Conservation (phyloP, 2,113 vertebrate species). For the Nerophis ophidion region DNA sequence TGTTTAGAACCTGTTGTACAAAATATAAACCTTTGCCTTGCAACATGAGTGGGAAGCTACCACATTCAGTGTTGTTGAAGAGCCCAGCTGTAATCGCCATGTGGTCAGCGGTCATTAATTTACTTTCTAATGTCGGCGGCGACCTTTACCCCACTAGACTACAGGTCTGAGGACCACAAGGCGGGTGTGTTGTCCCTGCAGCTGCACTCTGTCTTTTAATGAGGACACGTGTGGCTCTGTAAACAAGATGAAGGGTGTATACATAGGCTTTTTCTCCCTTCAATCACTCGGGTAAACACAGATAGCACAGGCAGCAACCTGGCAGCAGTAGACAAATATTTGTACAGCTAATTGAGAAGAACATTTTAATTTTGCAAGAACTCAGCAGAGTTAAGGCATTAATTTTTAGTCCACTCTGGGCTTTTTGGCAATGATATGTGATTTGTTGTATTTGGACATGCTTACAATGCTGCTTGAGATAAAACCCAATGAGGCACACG, state of each 20-base stretch:
- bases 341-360: conserved; percentile 14
- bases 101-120: conserved; percentile 6
- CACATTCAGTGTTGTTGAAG: not conserved
- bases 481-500: no score
- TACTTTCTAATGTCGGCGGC: conserved; percentile 18
- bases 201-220: conserved; percentile 49
- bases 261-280: conserved; percentile 12
- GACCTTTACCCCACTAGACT: conserved; percentile 39
- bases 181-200: conserved; percentile 25
- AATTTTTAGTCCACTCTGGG: not conserved
- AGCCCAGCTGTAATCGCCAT: not conserved
- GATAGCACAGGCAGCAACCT: conserved; percentile 9
- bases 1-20: not conserved
- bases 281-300: conserved; percentile 26
- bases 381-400: not conserved
- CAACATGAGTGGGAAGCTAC: not conserved
- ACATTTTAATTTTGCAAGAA: conserved; percentile 1
- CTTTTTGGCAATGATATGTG: not conserved
- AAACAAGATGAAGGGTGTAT: conserved; percentile 45
- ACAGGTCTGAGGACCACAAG: conserved; percentile 29
- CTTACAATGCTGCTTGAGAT: no score
- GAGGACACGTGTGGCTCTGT: conserved; percentile 39
- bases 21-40: not conserved
- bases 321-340: conserved; percentile 33
- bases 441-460: no score